Conservation (phyloP, 2,797 vertebrate species). For the Diplodus puntazzo region DNA sequence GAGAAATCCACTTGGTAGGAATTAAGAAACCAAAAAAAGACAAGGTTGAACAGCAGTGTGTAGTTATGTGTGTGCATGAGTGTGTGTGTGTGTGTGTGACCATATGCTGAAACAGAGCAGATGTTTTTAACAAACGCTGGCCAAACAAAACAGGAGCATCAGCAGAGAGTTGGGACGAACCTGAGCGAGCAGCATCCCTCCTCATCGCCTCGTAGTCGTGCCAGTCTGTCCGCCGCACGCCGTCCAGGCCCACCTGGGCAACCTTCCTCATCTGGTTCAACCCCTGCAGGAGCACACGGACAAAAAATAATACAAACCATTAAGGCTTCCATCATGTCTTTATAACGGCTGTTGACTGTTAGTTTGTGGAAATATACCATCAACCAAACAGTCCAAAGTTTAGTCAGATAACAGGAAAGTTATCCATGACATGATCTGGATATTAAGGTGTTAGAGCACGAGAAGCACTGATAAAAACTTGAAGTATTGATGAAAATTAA, state of each 20-base stretch:
- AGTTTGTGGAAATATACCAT: neutral
- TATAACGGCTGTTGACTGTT: neutral
- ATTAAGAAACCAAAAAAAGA: constrained; percentile 21
- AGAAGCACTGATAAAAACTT: neutral
- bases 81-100: neutral
- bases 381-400: too few relatives aligned
- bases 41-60: neutral
- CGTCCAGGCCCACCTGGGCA: constrained; percentile 75
- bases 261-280: constrained; percentile 82
- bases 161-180: constrained; percentile 71
- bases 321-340: neutral
- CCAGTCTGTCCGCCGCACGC: constrained; percentile 91
- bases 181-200: constrained; percentile 88
- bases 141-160: constrained; percentile 17
- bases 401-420: too few relatives aligned
- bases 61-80: neutral
- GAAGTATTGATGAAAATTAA: neutral
- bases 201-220: constrained; percentile 90
- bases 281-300: constrained; percentile 81
- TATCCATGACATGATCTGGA: neutral
- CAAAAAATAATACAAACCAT: neutral
- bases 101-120: constrained; percentile 26
- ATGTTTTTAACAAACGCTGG: constrained; percentile 1
- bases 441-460: neutral
- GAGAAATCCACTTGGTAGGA: constrained; percentile 35